Percentiles rank a stretch among this genome's conserved stretches.
phyloP scores from a whole-genome alignment of 2,113 vertebrate genomes.

The Takifugu bimaculatus region DNA sequence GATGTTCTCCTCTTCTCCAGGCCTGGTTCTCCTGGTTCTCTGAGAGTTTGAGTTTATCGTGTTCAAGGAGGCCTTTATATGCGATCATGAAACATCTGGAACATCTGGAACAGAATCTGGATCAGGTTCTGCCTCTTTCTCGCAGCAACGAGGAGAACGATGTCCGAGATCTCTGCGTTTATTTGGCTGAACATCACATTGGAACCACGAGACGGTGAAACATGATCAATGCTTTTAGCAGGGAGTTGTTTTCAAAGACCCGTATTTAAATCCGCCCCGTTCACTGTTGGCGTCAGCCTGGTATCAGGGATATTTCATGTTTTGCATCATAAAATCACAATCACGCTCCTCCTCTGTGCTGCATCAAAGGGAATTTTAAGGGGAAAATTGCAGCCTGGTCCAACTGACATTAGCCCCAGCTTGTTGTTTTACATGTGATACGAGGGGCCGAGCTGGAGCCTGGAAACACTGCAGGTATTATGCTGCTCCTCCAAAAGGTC shows the following conservation, averaged over 20 bases:
- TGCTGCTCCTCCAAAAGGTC: constrained; percentile 54
- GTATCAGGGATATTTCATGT: too few relatives aligned
- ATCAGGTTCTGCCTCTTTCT: constrained; percentile 32
- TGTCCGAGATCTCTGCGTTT: not conserved
- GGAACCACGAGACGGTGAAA: too few relatives aligned
- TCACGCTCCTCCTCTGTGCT: too few relatives aligned
- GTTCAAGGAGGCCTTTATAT: constrained; percentile 47
- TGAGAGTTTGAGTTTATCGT: constrained; percentile 46
- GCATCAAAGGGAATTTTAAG: too few relatives aligned
- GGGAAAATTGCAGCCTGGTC: too few relatives aligned
- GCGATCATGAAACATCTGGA: constrained; percentile 65
- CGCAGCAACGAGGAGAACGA: constrained; percentile 21
- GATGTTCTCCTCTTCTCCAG: constrained; percentile 47
- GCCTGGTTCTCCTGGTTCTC: constrained; percentile 43
- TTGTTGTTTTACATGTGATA: constrained; percentile 28
- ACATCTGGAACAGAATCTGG: not conserved
- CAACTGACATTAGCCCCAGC: constrained; percentile 27
- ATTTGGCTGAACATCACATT: too few relatives aligned
- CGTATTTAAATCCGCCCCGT: too few relatives aligned
- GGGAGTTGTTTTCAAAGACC: too few relatives aligned
- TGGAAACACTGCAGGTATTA: constrained; percentile 14
- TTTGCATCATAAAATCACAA: too few relatives aligned
- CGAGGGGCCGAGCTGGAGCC: constrained; percentile 7
- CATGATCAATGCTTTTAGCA: too few relatives aligned
- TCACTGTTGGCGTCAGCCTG: too few relatives aligned